These are phyloP conservation scores for Trichoplax adhaerens DNA, from an alignment of 37 sponge, comb jelly and placozoan genomes.

Conservation along the genomic window DNA sequence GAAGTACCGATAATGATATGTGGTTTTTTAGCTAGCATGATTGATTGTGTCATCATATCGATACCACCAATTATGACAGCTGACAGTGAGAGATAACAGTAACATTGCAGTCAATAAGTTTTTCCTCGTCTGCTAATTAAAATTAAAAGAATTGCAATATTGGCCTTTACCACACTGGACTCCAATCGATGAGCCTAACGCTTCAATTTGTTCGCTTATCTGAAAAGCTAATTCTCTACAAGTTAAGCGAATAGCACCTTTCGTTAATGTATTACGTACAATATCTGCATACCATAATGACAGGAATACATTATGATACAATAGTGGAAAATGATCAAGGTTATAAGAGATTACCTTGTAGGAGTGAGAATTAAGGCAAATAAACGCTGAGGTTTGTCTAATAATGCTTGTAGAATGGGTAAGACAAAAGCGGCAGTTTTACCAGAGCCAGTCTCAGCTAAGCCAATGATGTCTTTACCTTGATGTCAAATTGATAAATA, in stretches of 20 bases:
- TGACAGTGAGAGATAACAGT: slow-evolving; percentile 2
- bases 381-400: slow-evolving; percentile 66
- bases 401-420: slow-evolving; percentile 76
- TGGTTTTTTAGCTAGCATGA: slow-evolving; percentile 86
- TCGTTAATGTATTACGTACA: neutral
- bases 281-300: neutral
- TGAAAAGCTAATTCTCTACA: slow-evolving; percentile 89
- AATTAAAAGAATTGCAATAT: neutral
- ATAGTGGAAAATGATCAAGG: neutral
- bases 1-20: slow-evolving; percentile 65
- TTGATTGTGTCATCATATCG: slow-evolving; percentile 95
- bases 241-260: neutral
- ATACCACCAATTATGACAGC: slow-evolving; percentile 80
- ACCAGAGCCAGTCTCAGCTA: slow-evolving; percentile 97
- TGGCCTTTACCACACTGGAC: slow-evolving; percentile 63
- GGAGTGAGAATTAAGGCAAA: slow-evolving; percentile 96
- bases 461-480: slow-evolving; percentile 85
- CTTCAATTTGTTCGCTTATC: slow-evolving; percentile 91
- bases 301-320: neutral
- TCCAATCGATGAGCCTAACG: slow-evolving; percentile 68
- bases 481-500: too few relatives aligned
- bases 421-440: slow-evolving; percentile 94
- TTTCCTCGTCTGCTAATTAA: neutral
- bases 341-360: slow-evolving; percentile 34
- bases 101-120: neutral